Evolutionary conservation across 1,140 invertebrate species (phyloP), one percentile per base, ranked within the genome.

Genomic region (Idris sp.): DNA sequence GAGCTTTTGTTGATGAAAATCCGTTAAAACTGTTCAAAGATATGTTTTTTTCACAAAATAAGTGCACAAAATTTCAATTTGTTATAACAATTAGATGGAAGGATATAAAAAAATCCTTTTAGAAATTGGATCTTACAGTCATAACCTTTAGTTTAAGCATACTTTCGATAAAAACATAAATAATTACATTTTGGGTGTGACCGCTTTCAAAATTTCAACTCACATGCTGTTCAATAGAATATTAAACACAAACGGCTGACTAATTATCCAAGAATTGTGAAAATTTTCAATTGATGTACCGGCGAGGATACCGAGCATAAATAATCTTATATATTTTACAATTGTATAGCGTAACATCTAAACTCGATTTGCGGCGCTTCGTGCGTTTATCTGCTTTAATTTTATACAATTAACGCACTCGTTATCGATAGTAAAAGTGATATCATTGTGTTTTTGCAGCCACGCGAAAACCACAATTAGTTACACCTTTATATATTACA

Each of bases 381-480:
- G 15, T 2, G 5, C 22, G 16, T 35, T 25, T 30, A 25, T 25
- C 11, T 43, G n/a, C n/a, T 43, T 58, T 69, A 58, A 69, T 69
- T 43, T 53, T 53, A 61, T 61, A 53, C 53, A 53, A 69, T 53
- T 61, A 69, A 53, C 41, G 19, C 11, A 28, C 15, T 46, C 16
- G 40, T 59, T 61, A 38, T 30, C 35, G 31, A 13, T 19, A 26
- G 14, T 6, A 15, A 44, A 48, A 46, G 25, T 51, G 33, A 40
- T 28, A 51, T 28, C 15, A 18, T 38, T 28, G 13, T 68, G 2
- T 25, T 43, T 35, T 51, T 31, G 18, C 38, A 43, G 22, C 13
- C 8, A n/a, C 26, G 9, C n/a, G 11, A 8, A 16, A 54, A 25
- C 4, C 4, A 9, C n/a, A 14, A 19, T n/a, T 30, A 18, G 54